These are phyloP conservation scores for Thymallus thymallus DNA, from an alignment of 2,113 vertebrate species.

Conservation along the genomic window DNA sequence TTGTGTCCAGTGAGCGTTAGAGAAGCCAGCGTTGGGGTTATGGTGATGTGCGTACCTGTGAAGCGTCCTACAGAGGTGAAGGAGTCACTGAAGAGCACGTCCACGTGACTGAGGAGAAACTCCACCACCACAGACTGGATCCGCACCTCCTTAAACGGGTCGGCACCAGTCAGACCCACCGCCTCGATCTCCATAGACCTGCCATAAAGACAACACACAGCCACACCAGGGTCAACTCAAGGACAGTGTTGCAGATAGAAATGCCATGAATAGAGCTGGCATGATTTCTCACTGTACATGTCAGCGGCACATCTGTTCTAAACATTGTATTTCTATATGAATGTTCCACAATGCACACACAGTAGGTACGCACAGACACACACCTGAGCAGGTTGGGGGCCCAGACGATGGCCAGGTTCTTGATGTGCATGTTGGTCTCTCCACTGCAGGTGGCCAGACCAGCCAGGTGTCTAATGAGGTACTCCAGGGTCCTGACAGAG, in stretches of 20 bases:
- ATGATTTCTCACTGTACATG: too few relatives aligned
- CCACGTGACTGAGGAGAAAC: slow-evolving; percentile 78
- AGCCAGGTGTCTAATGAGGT: slow-evolving; percentile 75
- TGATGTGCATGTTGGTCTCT: slow-evolving; percentile 81
- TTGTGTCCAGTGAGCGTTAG: too few relatives aligned
- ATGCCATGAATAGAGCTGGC: not conserved
- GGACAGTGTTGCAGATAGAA: not conserved
- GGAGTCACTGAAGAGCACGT: slow-evolving; percentile 79
- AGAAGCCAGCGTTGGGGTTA: not conserved
- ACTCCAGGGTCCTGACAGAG: slow-evolving; percentile 76
- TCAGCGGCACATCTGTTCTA: too few relatives aligned
- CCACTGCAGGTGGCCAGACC: slow-evolving; percentile 71
- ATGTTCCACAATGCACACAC: too few relatives aligned
- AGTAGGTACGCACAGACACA: not conserved
- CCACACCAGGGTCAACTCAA: slow-evolving; percentile 1
- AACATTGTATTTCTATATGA: too few relatives aligned
- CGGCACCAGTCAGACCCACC: slow-evolving; percentile 71
- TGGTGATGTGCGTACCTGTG: slow-evolving; percentile 26
- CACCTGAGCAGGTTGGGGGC: slow-evolving; percentile 82
- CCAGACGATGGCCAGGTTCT: slow-evolving; percentile 84
- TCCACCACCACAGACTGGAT: slow-evolving; percentile 82
- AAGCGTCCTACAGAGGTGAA: slow-evolving; percentile 79
- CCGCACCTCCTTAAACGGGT: slow-evolving; percentile 81
- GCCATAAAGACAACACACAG: not conserved
- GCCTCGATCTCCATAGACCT: slow-evolving; percentile 81